Base-by-base conservation (phyloP, 2,113 vertebrate genomes). In the Todiramphus saurophagus region DNA sequence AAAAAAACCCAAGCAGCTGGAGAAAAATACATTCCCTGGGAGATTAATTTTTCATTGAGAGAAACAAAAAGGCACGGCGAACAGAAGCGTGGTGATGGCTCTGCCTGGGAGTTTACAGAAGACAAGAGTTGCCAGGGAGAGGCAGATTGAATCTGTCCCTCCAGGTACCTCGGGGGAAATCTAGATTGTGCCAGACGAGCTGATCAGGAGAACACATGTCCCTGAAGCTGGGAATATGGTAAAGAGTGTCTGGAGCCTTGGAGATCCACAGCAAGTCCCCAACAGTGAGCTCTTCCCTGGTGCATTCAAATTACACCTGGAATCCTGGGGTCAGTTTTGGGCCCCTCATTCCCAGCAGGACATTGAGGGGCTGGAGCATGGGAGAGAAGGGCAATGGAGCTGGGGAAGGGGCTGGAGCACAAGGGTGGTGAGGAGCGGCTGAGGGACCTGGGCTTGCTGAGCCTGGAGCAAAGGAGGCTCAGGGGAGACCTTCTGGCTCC, bases 211-310 rank as follows among this genome's bases (percentile, higher is more conserved):
- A 44, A 37, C 30, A 31, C 0, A 1, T 62, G 56, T 24, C 35
- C 37, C 67, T 13, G 4, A 33, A 68, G 23, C 7, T 37, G 24
- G 78, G 23, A 13, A 46, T 23, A 8, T 1, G 46, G 21, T 27
- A 30, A 48, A 35, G 21, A 37, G 39, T 12, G 9, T 18, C 33
- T 1, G 48, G 66, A 39, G 56, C 39, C 23, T 39, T 8, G 23
- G 13, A 9, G 9, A 0, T 8, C 11, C 3, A 1, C 60, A 59
- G 74, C 2, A 35, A 41, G 19, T 5, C 37, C 64, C 66, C n/a
- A 13, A 23, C 1, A 7, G 35, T 23, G 13, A 4, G 28, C 43
- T 72, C 24, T 41, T 33, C 55, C 53, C 46, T 7, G 37, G 50
- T 11, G 23, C 24, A 8, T 4, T 16, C 8, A 1, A 53, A 53